A percentile compares a stretch with the other conserved stretches of the same genome.
phyloP scores from a whole-genome alignment of 2,888 invertebrate species.

The Lysandra coridon region DNA sequence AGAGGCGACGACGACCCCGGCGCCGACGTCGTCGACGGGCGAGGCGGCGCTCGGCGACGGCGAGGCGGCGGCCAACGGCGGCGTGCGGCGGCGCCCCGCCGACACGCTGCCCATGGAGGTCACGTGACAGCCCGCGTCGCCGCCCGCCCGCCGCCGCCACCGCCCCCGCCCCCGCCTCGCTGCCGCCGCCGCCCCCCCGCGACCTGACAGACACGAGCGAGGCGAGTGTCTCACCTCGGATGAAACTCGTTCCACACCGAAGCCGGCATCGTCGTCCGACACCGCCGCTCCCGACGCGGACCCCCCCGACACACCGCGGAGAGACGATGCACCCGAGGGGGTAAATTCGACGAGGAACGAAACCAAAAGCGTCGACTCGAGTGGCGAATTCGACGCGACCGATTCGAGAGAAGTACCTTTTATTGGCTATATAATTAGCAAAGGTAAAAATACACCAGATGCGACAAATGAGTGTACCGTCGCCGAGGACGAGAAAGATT shows the following conservation, averaged over 20 bases:
- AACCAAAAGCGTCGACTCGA: background rate
- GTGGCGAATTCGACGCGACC: conserved; percentile 14
- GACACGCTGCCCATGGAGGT: conserved; percentile 73
- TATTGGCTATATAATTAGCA: conserved; percentile 21
- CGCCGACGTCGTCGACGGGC: conserved; percentile 44
- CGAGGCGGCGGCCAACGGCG: conserved; percentile 49
- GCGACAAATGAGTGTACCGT: conserved; percentile 10
- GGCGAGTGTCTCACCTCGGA: background rate
- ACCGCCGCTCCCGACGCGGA: too few relatives aligned
- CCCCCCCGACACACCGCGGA: background rate
- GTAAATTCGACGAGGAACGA: background rate
- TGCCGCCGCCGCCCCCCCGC: conserved; percentile 27
- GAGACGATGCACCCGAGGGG: background rate
- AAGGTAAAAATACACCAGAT: conserved; percentile 27
- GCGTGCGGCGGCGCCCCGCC: conserved; percentile 51
- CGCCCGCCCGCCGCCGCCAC: conserved; percentile 34
- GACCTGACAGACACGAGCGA: background rate
- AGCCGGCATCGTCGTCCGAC: background rate
- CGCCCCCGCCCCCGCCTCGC: background rate
- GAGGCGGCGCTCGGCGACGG: conserved; percentile 41
- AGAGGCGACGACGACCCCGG: conserved; percentile 51
- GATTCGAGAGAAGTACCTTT: conserved; percentile 9
- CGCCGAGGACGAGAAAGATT: conserved; percentile 4
- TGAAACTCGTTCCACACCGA: background rate
- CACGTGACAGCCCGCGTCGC: conserved; percentile 63